Base-by-base conservation (phyloP, 1,140 invertebrate species). In the Temnothorax nylanderi region DNA sequence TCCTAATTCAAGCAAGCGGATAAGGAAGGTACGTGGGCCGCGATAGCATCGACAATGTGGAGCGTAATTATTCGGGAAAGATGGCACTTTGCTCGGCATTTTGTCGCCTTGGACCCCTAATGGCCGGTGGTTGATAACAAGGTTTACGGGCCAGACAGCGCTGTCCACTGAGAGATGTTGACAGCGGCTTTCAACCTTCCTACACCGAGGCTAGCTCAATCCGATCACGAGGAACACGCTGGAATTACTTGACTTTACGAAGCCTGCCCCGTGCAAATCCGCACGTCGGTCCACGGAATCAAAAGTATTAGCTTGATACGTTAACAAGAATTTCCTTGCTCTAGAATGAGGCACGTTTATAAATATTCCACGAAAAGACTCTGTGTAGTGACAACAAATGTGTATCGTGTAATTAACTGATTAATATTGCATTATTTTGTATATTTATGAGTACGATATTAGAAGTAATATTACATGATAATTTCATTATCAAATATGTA, bases 61-160 rank as follows among this genome's bases (percentile, higher is more conserved):
- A 92, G 91, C 87, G 91, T 95, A 95, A 95, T 95, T 95, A 93
- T 93, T 94, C 92, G 91, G 91, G 95, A 95, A 95, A 95, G 94
- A 95, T 95, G 94, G 94, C 94, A 95, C 95, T 95, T 95, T 95
- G 93, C 93, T 92, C 90, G 93, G 92, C 88, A 93, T 95, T 95
- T 95, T 95, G 94, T 95, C 94, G 95, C 95, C 95, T 95, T 95
- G 94, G 93, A 92, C 93, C 92, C 93, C 93, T 95, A 95, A 95
- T 95, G 95, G 95, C 92, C 93, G 92, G 95, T 92, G 95, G 95
- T 95, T 95, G 94, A 94, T 95, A 95, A 95, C 94, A 91, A 95
- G 94, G 93, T 95, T 95, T 95, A 90, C 93, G 81, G 88, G 88
- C 90, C 89, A 94, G 92, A 94, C 93, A 94, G 87, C 91, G 92